A percentile compares a stretch with the other conserved stretches of the same genome.
Conservation (phyloP, 2,113 vertebrate species). For the Sinocyclocheilus maitianheensis region DNA sequence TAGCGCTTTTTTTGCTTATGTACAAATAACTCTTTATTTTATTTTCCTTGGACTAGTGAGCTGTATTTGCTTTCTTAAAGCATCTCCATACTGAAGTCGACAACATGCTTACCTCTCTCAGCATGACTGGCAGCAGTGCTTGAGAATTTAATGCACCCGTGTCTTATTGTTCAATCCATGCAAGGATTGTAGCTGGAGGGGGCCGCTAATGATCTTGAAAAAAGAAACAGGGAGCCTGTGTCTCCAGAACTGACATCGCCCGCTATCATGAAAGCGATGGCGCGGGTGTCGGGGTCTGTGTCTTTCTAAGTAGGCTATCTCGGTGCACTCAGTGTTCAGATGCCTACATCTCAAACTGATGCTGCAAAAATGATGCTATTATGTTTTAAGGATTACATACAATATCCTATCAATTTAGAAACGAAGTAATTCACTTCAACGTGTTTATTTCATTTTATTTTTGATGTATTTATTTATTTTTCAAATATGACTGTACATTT, state of each 20-base stretch:
- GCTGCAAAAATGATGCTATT: background rate
- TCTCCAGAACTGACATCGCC: conserved; percentile 42
- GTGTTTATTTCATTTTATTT: background rate
- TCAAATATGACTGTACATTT: background rate
- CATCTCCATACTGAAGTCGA: background rate
- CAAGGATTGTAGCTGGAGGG: conserved; percentile 87
- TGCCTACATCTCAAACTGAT: conserved; percentile 20
- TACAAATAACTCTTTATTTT: background rate
- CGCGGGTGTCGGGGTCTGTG: conserved; percentile 51
- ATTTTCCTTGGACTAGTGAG: background rate
- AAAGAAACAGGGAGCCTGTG: conserved; percentile 61
- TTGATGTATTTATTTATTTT: background rate
- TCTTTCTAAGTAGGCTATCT: conserved; percentile 38
- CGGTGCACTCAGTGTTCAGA: conserved; percentile 38
- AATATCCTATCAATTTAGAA: no score
- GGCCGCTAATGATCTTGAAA: conserved; percentile 84
- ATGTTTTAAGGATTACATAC: background rate
- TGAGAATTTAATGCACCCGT: conserved; percentile 46
- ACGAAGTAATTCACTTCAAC: background rate
- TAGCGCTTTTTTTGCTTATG: background rate
- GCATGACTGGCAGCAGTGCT: conserved; percentile 43
- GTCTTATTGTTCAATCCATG: conserved; percentile 43
- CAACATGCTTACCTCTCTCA: conserved; percentile 43
- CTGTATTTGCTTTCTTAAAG: conserved; percentile 19
- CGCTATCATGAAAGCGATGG: conserved; percentile 70